A percentile compares a stretch with the other conserved stretches of the same genome.
phyloP scores from a whole-genome alignment of 2,113 vertebrate species.

The Toxotes jaculatrix region DNA sequence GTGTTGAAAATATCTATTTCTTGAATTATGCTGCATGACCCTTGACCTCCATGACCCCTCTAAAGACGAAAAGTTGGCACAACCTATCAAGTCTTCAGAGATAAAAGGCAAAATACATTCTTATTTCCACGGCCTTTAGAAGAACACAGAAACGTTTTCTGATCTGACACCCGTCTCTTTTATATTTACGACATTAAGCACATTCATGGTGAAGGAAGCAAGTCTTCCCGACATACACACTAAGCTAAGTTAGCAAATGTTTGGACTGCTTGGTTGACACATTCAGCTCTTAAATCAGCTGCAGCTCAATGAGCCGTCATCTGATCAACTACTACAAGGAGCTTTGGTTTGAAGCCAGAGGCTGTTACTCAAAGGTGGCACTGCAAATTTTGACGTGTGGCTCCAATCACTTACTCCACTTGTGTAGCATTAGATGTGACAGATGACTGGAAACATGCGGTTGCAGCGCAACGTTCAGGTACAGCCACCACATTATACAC shows the following conservation, averaged over 20 bases:
- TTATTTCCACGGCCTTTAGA: no score
- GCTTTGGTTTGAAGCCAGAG: no score
- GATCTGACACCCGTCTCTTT: neutral
- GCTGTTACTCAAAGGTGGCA: constrained; percentile 4
- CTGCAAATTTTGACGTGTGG: no score
- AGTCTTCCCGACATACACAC: neutral
- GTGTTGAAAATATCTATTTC: no score
- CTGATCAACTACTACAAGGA: no score
- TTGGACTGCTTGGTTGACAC: neutral
- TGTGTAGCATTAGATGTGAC: neutral
- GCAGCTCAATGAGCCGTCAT: neutral
- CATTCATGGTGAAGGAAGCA: no score
- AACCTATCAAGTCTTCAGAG: no score
- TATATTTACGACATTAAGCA: neutral
- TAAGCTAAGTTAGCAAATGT: neutral
- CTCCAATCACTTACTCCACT: no score
- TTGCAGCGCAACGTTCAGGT: constrained; percentile 5
- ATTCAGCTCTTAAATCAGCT: neutral
- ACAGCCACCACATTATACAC: constrained; percentile 15
- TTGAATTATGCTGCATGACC: no score
- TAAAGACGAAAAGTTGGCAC: no score
- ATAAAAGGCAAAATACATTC: no score
- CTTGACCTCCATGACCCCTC: no score
- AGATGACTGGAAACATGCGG: constrained; percentile 1
- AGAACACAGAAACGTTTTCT: neutral